Percentiles rank a stretch among this genome's conserved stretches.
Evolutionary conservation across 2,888 invertebrate genomes (phyloP).

Genomic region (Encarsia formosa): DNA sequence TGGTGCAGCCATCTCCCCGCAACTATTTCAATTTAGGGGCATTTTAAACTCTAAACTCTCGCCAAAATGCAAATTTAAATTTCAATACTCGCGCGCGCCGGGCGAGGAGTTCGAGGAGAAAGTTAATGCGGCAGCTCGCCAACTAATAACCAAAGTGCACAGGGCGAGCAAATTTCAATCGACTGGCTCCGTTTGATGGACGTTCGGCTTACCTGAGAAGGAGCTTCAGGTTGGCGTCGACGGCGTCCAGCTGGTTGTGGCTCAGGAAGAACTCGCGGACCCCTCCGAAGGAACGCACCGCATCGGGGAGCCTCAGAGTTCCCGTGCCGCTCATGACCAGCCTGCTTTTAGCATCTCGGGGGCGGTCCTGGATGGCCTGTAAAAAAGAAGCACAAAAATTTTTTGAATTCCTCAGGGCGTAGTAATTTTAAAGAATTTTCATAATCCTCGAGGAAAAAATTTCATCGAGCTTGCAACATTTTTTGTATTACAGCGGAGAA

Average conservation of each 20-base stretch:
- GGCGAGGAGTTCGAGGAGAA: neutral
- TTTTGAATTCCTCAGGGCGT: too few species aligned
- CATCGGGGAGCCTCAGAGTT: conserved; percentile 48
- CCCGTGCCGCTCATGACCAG: conserved; percentile 49
- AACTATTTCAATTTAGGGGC: too few species aligned
- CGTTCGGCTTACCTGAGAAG: conserved; percentile 44
- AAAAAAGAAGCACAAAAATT: too few species aligned
- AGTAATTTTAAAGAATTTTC: too few species aligned
- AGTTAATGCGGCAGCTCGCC: conserved; percentile 12
- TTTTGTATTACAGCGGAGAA: too few species aligned
- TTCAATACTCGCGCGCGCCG: too few species aligned
- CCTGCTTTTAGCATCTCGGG: conserved; percentile 21
- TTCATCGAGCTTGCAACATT: too few species aligned
- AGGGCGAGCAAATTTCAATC: conserved; percentile 15
- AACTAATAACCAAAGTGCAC: conserved; percentile 17
- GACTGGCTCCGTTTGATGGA: too few species aligned
- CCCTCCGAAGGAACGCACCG: conserved; percentile 44
- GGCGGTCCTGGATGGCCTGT: conserved; percentile 14
- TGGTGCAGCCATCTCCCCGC: too few species aligned
- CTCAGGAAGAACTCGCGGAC: conserved; percentile 46
- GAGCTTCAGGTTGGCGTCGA: conserved; percentile 41
- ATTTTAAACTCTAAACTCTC: too few species aligned
- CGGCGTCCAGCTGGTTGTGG: conserved; percentile 45
- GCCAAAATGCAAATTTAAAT: too few species aligned
- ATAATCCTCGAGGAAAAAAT: too few species aligned